Base-by-base conservation (phyloP, 1,140 invertebrate species). In the Lethocerus indicus region DNA sequence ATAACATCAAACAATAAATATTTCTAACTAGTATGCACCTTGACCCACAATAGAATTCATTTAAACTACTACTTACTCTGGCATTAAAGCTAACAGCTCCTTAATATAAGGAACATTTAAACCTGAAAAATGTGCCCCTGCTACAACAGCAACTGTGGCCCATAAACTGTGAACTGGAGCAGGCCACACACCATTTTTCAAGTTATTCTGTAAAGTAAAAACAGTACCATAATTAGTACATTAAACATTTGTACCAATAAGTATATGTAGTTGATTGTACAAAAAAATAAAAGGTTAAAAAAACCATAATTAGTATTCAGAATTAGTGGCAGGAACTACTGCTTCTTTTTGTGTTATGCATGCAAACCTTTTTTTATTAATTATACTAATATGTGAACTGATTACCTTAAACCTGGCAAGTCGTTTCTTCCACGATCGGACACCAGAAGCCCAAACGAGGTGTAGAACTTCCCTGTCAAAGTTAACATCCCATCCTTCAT, bases 401-500 rank as follows among this genome's bases (percentile, higher is more conserved):
- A 68, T 74, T 71, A 93, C 89, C 65, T 81, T 73, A 63, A 92
- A 86, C 60, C 87, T 73, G 1, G 80, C 83, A 24, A 92, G 64
- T 29, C 91, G 72, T 62, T 93, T 92, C 62, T 90, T 94, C 87
- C 90, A 96, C 0, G 92, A 95, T 20, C 91, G 71, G 1, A 92
- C 63, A 37, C 91, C 93, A 23, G 89, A 92, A 51, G 87, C 74
- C 83, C 86, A 93, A 20, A 92, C 81, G 26, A 92, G 70, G 60
- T 89, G 76, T 3, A 92, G 71, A 23, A 96, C 89, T 68, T 97
- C 93, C 53, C 88, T 74, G 63, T 98, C 92, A 63, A 96, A 93
- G 64, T 95, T 90, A 23, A 98, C 85, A 60, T 95, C 84, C 71
- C 93, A 88, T 58, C 93, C 94, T 65, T 98, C 95, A 62, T 96